Evolutionary conservation across 2,113 vertebrate genomes (phyloP).

Genomic region (Ursus arctos): DNA sequence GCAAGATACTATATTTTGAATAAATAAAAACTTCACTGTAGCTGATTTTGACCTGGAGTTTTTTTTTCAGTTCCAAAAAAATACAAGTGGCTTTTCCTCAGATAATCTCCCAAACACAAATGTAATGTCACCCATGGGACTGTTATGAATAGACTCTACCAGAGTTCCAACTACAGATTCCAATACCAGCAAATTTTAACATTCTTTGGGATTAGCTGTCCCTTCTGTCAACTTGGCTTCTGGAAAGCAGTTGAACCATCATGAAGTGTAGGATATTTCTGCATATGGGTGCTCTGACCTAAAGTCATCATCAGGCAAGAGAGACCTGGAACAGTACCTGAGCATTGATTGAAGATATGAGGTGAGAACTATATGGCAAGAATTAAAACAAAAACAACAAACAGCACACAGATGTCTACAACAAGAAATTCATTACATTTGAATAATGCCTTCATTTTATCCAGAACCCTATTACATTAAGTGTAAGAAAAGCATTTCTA

Average conservation of each 20-base stretch:
- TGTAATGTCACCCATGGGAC: neutral
- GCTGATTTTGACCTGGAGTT: neutral
- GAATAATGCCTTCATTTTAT: neutral
- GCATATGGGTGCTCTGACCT: slow-evolving; percentile 53
- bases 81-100: neutral
- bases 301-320: neutral
- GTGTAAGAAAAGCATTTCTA: neutral
- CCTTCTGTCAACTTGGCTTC: slow-evolving; percentile 73
- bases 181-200: slow-evolving; percentile 71
- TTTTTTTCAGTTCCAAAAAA: neutral
- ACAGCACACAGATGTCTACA: neutral
- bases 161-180: slow-evolving; percentile 51
- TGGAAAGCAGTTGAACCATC: slow-evolving; percentile 63
- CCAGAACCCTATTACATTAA: neutral
- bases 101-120: slow-evolving; percentile 27
- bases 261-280: slow-evolving; percentile 61
- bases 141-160: slow-evolving; percentile 58
- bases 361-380: neutral
- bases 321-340: neutral
- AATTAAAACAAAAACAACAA: neutral
- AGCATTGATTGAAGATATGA: neutral
- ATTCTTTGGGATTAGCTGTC: slow-evolving; percentile 83
- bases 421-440: neutral
- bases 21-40: neutral
- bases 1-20: neutral